These are phyloP conservation scores for Pelmatolapia mariae DNA, from an alignment of 2,113 vertebrate genomes.

Conservation along the genomic window DNA sequence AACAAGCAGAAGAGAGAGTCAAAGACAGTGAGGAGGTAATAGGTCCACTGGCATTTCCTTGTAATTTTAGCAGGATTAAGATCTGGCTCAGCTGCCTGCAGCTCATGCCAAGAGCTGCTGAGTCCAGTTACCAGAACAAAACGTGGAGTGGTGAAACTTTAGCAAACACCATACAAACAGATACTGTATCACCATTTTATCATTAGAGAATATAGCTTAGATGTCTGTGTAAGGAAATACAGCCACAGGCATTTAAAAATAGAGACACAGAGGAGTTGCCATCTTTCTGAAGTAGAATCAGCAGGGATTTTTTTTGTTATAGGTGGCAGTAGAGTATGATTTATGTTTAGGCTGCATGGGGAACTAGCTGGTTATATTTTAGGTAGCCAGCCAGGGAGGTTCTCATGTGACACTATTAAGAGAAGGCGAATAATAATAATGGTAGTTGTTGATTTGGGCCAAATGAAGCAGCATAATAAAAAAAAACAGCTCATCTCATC, in stretches of 20 bases:
- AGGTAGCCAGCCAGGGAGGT: background rate
- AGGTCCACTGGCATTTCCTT: slow-evolving; percentile 10
- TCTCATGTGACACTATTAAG: background rate
- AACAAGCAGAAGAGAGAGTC: background rate
- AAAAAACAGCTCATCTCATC: background rate
- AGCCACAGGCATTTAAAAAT: background rate
- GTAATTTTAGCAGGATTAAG: slow-evolving; percentile 11
- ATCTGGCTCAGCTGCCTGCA: background rate
- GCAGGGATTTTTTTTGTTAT: background rate
- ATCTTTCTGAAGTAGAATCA: background rate
- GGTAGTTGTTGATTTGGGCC: background rate
- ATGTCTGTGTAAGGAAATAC: background rate
- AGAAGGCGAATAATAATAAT: background rate
- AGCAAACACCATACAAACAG: background rate
- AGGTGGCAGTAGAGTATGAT: background rate
- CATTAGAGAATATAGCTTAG: background rate
- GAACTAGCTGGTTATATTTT: background rate
- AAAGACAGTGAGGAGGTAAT: background rate
- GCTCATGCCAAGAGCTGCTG: background rate
- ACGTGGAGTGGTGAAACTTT: background rate
- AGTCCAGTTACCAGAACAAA: background rate
- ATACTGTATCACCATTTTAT: background rate
- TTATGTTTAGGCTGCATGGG: background rate
- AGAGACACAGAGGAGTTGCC: background rate
- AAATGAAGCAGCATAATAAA: background rate